Conservation (phyloP, 1,140 invertebrate species). For the Drosophila nannoptera region DNA sequence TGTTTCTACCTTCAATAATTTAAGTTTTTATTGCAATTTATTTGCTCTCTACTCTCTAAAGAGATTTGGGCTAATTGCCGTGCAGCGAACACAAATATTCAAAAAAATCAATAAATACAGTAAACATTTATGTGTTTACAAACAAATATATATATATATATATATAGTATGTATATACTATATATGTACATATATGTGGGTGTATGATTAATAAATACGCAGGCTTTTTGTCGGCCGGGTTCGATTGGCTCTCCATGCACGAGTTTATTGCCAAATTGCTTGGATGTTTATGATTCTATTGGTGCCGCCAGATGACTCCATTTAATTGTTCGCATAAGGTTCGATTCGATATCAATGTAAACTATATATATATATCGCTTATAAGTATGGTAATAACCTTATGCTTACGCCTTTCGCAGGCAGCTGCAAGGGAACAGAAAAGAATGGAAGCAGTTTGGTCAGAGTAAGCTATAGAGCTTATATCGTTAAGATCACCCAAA, state of each 20-base stretch:
- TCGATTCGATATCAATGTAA: slow-evolving; percentile 56
- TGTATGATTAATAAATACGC: slow-evolving; percentile 53
- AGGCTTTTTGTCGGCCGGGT: slow-evolving; percentile 38
- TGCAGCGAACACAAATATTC: slow-evolving; percentile 28
- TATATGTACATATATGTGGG: slow-evolving; percentile 14
- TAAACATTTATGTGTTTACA: slow-evolving; percentile 5
- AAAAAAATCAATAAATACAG: slow-evolving; percentile 58
- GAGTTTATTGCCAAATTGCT: slow-evolving; percentile 57
- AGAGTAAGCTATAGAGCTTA: too few relatives aligned
- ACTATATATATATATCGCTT: slow-evolving; percentile 54
- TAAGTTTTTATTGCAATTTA: slow-evolving; percentile 26
- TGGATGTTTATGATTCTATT: slow-evolving; percentile 34
- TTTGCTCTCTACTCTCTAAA: slow-evolving; percentile 1
- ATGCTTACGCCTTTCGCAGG: slow-evolving; percentile 42
- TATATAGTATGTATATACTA: slow-evolving; percentile 25
- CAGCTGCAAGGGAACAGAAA: slow-evolving; percentile 11
- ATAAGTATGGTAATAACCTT: slow-evolving; percentile 71
- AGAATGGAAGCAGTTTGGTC: slow-evolving; percentile 1
- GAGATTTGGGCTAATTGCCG: slow-evolving; percentile 9
- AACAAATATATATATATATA: slow-evolving; percentile 21
- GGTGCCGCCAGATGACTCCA: slow-evolving; percentile 30
- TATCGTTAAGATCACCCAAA: too few relatives aligned
- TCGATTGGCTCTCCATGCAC: slow-evolving; percentile 40
- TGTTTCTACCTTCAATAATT: slow-evolving; percentile 9
- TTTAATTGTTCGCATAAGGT: too few relatives aligned